These are phyloP conservation scores for Sturnira hondurensis DNA, from an alignment of 2,113 vertebrate species.

Conservation along the genomic window DNA sequence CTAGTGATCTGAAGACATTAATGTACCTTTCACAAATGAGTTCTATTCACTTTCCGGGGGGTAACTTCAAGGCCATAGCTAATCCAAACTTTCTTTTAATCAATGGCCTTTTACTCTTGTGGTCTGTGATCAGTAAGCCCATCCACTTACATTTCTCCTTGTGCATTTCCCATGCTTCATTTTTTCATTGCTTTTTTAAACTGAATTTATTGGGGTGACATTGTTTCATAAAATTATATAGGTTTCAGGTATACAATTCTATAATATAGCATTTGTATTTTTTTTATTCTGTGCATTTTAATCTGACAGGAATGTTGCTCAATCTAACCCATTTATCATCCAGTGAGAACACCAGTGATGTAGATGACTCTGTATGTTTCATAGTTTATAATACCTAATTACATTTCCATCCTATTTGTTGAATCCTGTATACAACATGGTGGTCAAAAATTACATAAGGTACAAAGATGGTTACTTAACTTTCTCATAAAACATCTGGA, in stretches of 20 bases:
- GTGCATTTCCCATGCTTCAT: background rate
- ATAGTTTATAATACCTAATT: background rate
- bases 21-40: slow-evolving; percentile 59
- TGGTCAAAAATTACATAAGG: background rate
- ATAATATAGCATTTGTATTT: background rate
- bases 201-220: background rate
- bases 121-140: slow-evolving; percentile 4
- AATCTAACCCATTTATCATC: background rate
- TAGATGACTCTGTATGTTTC: background rate
- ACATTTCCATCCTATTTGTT: background rate
- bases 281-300: background rate
- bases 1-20: slow-evolving; percentile 75
- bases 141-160: background rate
- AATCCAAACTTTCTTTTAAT: slow-evolving; percentile 55
- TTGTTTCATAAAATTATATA: background rate
- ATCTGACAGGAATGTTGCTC: background rate
- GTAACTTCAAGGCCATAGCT: slow-evolving; percentile 60
- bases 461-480: background rate
- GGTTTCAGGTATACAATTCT: background rate
- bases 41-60: slow-evolving; percentile 60
- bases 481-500: background rate
- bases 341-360: background rate
- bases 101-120: slow-evolving; percentile 58
- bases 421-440: background rate
- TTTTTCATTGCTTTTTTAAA: background rate